Evolutionary conservation across 2,888 invertebrate genomes (phyloP).

Genomic region (Brenthis ino): DNA sequence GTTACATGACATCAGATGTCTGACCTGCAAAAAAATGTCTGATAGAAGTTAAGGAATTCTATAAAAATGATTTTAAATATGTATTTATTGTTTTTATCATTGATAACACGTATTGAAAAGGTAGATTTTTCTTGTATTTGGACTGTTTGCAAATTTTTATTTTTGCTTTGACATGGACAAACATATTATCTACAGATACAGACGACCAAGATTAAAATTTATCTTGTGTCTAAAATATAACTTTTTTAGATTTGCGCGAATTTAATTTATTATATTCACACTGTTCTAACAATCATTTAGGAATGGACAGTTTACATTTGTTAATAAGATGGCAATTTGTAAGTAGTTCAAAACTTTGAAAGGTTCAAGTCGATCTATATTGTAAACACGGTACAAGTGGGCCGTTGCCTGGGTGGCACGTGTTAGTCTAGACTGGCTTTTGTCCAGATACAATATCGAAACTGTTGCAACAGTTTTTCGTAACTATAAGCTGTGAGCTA

Average conservation of each 20-base stretch:
- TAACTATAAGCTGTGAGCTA: conserved; percentile 36
- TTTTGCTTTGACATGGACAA: too few species aligned
- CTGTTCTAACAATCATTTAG: background rate
- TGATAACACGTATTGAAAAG: too few species aligned
- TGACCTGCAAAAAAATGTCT: conserved; percentile 29
- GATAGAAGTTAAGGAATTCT: background rate
- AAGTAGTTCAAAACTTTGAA: conserved; percentile 10
- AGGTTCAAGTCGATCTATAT: conserved; percentile 24
- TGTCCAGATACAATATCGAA: conserved; percentile 40
- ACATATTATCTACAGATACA: too few species aligned
- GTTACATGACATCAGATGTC: conserved; percentile 23
- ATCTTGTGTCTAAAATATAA: too few species aligned
- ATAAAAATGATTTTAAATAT: background rate
- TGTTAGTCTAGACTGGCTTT: conserved; percentile 40
- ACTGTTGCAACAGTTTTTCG: conserved; percentile 43
- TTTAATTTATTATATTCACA: too few species aligned
- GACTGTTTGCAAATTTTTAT: too few species aligned
- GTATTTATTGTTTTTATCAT: too few species aligned
- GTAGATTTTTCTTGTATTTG: too few species aligned
- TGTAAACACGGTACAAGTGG: conserved; percentile 23
- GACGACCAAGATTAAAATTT: too few species aligned
- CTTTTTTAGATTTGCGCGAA: too few species aligned
- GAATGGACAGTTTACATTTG: background rate
- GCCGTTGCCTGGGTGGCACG: conserved; percentile 26
- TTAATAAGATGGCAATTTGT: background rate